These are phyloP conservation scores for Anoplius nigerrimus DNA, from an alignment of 2,888 invertebrate species.

Conservation along the genomic window DNA sequence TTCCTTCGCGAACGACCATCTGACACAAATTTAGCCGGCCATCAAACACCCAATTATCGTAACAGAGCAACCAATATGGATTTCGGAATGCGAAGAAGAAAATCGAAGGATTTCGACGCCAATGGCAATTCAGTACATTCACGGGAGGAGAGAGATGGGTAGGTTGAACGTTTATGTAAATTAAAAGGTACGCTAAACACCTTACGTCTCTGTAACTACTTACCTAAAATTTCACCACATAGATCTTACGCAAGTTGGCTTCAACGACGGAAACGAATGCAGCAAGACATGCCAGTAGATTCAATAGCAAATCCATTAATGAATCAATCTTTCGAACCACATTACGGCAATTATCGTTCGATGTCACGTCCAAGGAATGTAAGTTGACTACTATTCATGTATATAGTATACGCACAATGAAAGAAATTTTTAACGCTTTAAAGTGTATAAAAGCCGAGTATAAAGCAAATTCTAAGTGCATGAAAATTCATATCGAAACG, in stretches of 20 bases:
- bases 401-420: background rate
- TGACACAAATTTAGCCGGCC: slow-evolving; percentile 21
- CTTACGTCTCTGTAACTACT: too few species aligned
- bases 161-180: background rate
- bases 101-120: slow-evolving; percentile 20
- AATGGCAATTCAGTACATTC: slow-evolving; percentile 13
- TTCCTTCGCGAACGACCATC: slow-evolving; percentile 38
- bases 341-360: slow-evolving; percentile 19
- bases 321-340: slow-evolving; percentile 32
- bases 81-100: slow-evolving; percentile 30
- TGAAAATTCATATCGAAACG: too few species aligned
- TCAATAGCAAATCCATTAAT: background rate
- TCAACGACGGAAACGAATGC: slow-evolving; percentile 43
- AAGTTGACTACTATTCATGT: background rate
- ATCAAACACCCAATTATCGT: too few species aligned
- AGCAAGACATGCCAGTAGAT: slow-evolving; percentile 30
- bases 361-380: slow-evolving; percentile 19
- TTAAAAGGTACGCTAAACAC: too few species aligned
- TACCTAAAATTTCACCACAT: background rate
- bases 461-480: too few species aligned
- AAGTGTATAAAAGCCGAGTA: too few species aligned
- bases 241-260: slow-evolving; percentile 36
- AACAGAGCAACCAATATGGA: slow-evolving; percentile 24
- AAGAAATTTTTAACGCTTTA: too few species aligned
- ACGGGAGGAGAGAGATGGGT: slow-evolving; percentile 31